phyloP scores from a whole-genome alignment of 1,140 invertebrate species.

The Diabrotica virgifera region DNA sequence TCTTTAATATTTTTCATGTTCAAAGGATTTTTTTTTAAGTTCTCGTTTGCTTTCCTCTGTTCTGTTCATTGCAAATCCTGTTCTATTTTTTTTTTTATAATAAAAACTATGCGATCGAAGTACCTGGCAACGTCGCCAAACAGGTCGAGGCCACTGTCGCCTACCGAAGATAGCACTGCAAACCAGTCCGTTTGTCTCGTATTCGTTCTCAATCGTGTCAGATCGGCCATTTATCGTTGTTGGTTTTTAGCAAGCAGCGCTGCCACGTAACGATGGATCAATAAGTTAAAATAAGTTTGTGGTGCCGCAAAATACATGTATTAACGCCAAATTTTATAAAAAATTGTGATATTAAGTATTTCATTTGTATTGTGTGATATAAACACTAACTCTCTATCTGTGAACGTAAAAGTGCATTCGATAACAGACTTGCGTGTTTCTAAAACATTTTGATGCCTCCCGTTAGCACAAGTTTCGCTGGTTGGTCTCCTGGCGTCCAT shows the following conservation, averaged over 20 bases:
- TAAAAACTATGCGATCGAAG: not conserved
- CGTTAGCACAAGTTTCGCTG: slow-evolving; percentile 33
- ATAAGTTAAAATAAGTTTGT: slow-evolving; percentile 39
- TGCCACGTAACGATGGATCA: slow-evolving; percentile 47
- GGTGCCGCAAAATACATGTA: slow-evolving; percentile 44
- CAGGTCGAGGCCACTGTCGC: slow-evolving; percentile 1
- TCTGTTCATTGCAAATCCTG: not conserved
- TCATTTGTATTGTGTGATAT: slow-evolving; percentile 43
- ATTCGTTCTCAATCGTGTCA: not conserved
- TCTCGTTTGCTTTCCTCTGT: no score
- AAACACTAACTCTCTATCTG: slow-evolving; percentile 34
- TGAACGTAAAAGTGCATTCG: slow-evolving; percentile 33
- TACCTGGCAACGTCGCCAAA: not conserved
- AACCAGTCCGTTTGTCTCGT: not conserved
- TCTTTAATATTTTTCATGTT: no score
- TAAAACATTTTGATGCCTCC: slow-evolving; percentile 36
- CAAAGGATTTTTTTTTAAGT: no score
- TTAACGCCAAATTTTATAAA: slow-evolving; percentile 48
- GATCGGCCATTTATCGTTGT: not conserved
- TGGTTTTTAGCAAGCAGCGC: slow-evolving; percentile 27
- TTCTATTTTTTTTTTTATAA: not conserved
- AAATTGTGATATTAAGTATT: slow-evolving; percentile 50
- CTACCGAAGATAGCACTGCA: not conserved
- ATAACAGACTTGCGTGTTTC: slow-evolving; percentile 38
- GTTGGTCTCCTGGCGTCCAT: slow-evolving; percentile 41